Percentiles rank a stretch among this genome's conserved stretches.
phyloP scores from a whole-genome alignment of 1,140 invertebrate genomes.

The Leguminivora glycinivorella region DNA sequence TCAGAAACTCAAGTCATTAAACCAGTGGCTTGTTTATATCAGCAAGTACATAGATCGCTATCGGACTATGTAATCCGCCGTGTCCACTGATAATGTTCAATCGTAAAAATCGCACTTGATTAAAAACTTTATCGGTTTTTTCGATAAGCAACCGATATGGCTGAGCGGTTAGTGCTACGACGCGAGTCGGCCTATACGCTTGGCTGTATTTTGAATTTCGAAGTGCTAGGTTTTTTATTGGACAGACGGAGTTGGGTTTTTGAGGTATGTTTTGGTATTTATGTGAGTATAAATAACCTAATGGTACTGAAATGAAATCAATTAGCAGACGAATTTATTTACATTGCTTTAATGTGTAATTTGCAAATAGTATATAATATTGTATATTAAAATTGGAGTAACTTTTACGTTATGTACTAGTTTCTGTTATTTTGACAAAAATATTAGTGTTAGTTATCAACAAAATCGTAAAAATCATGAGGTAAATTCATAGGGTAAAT shows the following conservation, averaged over 20 bases:
- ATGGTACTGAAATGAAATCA: neutral
- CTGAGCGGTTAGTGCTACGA: slow-evolving; percentile 40
- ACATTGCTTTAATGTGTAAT: too few species aligned
- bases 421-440: too few species aligned
- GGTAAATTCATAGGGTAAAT: too few species aligned
- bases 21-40: slow-evolving; percentile 28
- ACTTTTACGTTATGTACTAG: too few species aligned
- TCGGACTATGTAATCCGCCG: slow-evolving; percentile 68
- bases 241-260: neutral
- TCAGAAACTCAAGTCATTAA: slow-evolving; percentile 26
- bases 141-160: slow-evolving; percentile 43
- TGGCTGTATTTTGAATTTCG: slow-evolving; percentile 16
- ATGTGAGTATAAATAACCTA: neutral
- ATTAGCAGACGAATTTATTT: neutral
- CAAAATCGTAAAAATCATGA: too few species aligned
- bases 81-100: slow-evolving; percentile 66
- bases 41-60: slow-evolving; percentile 50
- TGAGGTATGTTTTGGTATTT: neutral
- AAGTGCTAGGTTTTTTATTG: slow-evolving; percentile 10
- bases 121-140: slow-evolving; percentile 53
- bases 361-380: too few species aligned
- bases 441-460: too few species aligned
- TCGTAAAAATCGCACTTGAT: slow-evolving; percentile 74
- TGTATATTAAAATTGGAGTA: too few species aligned
- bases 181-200: slow-evolving; percentile 14